Percentiles rank a stretch among this genome's conserved stretches.
phyloP scores from a whole-genome alignment of 2,888 invertebrate genomes.

The Phymatocera aterrima region DNA sequence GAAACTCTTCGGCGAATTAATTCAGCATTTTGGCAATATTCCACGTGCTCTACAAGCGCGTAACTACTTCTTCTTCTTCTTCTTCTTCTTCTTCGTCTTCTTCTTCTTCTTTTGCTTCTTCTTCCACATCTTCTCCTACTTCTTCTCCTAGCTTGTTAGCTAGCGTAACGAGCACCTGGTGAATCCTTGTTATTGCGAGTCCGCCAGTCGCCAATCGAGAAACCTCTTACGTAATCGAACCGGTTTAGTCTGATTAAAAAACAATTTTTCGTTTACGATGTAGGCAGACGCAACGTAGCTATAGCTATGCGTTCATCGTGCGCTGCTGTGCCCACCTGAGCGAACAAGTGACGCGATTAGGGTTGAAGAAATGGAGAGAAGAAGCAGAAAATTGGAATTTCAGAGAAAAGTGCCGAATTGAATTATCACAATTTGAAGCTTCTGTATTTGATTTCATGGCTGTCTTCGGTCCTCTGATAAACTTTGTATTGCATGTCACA shows the following conservation, averaged over 20 bases:
- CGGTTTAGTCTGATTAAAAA: slow-evolving; percentile 44
- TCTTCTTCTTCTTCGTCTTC: neutral
- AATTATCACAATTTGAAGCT: neutral
- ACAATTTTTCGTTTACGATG: slow-evolving; percentile 19
- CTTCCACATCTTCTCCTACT: neutral
- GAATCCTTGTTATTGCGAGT: slow-evolving; percentile 46
- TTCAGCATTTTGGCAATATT: slow-evolving; percentile 46
- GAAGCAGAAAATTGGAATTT: neutral
- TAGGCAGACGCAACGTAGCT: neutral
- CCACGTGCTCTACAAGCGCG: slow-evolving; percentile 39
- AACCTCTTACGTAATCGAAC: slow-evolving; percentile 47
- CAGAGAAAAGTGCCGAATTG: neutral
- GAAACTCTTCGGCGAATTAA: slow-evolving; percentile 9
- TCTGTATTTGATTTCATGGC: neutral
- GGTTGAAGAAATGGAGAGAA: neutral
- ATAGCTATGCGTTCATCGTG: neutral
- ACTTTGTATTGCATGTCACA: no score
- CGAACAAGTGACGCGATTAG: neutral
- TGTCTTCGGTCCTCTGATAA: no score
- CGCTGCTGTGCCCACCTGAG: neutral
- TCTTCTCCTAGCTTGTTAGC: neutral
- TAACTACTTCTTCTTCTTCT: slow-evolving; percentile 12
- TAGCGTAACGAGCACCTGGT: slow-evolving; percentile 48
- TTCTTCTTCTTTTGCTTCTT: neutral
- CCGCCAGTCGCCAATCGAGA: slow-evolving; percentile 30